Evolutionary conservation across 1,140 invertebrate genomes (phyloP).

Genomic region (Euwallacea fornicatus): DNA sequence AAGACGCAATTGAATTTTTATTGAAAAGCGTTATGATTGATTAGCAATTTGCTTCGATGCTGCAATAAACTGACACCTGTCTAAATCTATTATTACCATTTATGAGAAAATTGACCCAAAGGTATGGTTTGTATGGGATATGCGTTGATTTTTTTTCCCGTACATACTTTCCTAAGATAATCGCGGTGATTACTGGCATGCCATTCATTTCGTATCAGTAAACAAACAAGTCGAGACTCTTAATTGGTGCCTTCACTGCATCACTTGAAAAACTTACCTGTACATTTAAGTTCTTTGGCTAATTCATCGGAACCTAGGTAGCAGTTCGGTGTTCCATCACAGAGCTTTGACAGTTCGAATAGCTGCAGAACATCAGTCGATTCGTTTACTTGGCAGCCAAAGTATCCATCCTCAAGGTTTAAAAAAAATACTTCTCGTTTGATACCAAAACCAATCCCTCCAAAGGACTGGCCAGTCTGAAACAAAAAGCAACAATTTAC

Average conservation of each 20-base stretch:
- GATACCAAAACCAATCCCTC: constrained; percentile 74
- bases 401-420: constrained; percentile 95
- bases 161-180: not conserved
- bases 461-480: constrained; percentile 75
- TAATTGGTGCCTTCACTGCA: too few relatives aligned
- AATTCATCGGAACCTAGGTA: constrained; percentile 90
- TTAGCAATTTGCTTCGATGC: constrained; percentile 18
- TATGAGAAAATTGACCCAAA: constrained; percentile 9
- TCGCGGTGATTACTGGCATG: constrained; percentile 6
- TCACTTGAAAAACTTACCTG: constrained; percentile 63
- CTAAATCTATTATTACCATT: constrained; percentile 16
- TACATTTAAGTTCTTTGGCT: constrained; percentile 87
- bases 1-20: too few relatives aligned
- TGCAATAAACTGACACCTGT: not conserved
- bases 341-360: constrained; percentile 91
- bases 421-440: constrained; percentile 93
- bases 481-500: constrained; percentile 50
- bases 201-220: constrained; percentile 11
- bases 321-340: constrained; percentile 87
- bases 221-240: not conserved
- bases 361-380: constrained; percentile 92
- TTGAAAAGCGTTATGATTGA: constrained; percentile 9
- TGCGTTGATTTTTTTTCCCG: not conserved
- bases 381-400: constrained; percentile 96
- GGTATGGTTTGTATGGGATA: not conserved